Base-by-base conservation (phyloP, 1,140 invertebrate genomes). In the Aphaenogaster rudis region DNA sequence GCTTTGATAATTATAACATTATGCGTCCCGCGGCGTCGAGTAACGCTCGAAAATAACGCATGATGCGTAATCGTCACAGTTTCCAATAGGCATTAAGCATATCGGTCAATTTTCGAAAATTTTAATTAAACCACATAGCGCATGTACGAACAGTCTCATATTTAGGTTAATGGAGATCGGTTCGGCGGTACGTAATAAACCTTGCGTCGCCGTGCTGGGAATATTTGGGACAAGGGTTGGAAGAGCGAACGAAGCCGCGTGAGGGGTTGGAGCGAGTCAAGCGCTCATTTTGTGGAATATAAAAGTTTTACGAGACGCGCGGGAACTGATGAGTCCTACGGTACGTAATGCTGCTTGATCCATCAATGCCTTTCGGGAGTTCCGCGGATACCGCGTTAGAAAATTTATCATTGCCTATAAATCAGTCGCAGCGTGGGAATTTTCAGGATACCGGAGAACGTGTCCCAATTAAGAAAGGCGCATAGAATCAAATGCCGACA, bases 351-450 rank as follows among this genome's bases (percentile, higher is more conserved):
- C 66, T 86, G 78, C 63, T 92, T 91, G 89, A 93, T 92, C 90
- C 90, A 93, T 93, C 92, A 92, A 93, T 92, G 91, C 86, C 88
- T 90, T 91, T 92, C 91, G 72, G 76, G 48, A 78, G 78, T 87
- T 86, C 74, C 63, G 81, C 61, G 87, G 79, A 61, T 69, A 79
- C 79, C 48, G 59, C 63, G 72, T 21, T 71, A 64, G 64, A 66
- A 86, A 92, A 93, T 93, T 93, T 92, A 93, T 92, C 89, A 88
- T 90, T 85, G 78, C 67, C 87, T 86, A 92, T 93, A 93, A 93
- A 92, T 93, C 91, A 92, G 82, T 71, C 80, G 71, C 33, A 13
- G 48, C 33, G 64, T 88, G 57, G 52, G 63, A 88, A 86, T 88
- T 86, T 88, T 80, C 13, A 42, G 9, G 7, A 66, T 52, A 8